phyloP scores from a whole-genome alignment of 2,888 invertebrate species.

The Stegophylla sp. region DNA sequence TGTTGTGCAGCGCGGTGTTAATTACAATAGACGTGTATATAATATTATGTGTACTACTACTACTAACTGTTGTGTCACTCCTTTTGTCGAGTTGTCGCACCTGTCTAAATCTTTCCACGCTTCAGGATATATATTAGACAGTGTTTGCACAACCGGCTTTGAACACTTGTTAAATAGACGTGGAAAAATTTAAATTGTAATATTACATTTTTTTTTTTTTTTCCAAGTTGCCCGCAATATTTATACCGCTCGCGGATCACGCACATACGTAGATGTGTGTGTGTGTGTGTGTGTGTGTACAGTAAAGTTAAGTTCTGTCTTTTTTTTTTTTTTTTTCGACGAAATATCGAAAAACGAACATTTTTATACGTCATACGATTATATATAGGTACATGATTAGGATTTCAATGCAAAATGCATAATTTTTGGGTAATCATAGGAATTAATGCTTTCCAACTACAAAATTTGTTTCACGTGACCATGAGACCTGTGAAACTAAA shows the following conservation, averaged over 20 bases:
- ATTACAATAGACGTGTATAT: constrained; percentile 52
- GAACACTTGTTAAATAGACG: constrained; percentile 57
- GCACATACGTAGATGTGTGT: not conserved
- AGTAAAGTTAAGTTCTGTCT: constrained; percentile 3
- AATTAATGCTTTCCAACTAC: no score
- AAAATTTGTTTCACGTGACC: no score
- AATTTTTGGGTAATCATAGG: no score
- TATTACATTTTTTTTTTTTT: constrained; percentile 27
- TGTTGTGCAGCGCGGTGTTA: constrained; percentile 57
- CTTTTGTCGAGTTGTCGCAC: constrained; percentile 59
- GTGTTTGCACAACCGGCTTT: constrained; percentile 58
- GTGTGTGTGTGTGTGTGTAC: not conserved
- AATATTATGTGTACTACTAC: no score
- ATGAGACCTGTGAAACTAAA: no score
- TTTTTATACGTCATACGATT: no score
- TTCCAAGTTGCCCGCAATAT: constrained; percentile 41
- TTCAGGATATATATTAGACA: constrained; percentile 58
- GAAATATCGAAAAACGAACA: no score
- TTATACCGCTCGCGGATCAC: constrained; percentile 18
- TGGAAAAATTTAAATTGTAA: constrained; percentile 54
- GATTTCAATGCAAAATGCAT: no score
- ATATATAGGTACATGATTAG: no score
- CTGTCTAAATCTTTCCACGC: constrained; percentile 59
- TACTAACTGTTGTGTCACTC: constrained; percentile 55
- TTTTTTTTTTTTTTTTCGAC: no score